These are phyloP conservation scores for Thymelicus acteon DNA, from an alignment of 2,888 invertebrate species.

Conservation along the genomic window DNA sequence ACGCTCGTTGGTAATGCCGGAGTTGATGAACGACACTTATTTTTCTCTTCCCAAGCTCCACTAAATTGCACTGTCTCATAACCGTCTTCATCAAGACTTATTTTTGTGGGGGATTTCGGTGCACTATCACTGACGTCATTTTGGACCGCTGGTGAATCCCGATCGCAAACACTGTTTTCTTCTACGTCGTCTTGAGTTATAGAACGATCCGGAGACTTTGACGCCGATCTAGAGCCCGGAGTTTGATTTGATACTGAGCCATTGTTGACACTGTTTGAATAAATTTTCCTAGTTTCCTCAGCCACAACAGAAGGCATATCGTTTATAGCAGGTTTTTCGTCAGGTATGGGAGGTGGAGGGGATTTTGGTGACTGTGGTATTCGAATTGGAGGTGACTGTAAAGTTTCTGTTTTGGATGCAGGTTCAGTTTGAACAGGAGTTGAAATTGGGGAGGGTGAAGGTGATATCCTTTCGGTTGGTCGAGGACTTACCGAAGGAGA, in stretches of 20 bases:
- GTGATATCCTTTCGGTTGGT: constrained; percentile 58
- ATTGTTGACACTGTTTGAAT: constrained; percentile 40
- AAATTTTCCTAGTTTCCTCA: constrained; percentile 41
- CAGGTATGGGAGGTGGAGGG: constrained; percentile 62
- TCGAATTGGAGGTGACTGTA: constrained; percentile 48
- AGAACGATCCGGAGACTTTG: constrained; percentile 56
- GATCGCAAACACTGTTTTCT: constrained; percentile 50
- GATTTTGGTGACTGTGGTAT: constrained; percentile 57
- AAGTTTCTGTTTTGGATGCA: constrained; percentile 42
- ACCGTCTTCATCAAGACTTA: constrained; percentile 56
- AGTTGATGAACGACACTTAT: constrained; percentile 71
- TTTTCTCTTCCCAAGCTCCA: constrained; percentile 70
- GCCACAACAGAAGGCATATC: constrained; percentile 35
- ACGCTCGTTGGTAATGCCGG: constrained; percentile 66
- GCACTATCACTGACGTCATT: constrained; percentile 61
- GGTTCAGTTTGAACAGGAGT: constrained; percentile 51
- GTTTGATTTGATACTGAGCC: constrained; percentile 37
- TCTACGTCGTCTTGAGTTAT: constrained; percentile 54
- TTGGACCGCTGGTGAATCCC: constrained; percentile 50
- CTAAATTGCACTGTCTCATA: constrained; percentile 69
- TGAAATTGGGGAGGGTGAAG: constrained; percentile 51
- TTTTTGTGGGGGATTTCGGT: constrained; percentile 54
- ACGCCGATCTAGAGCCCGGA: constrained; percentile 42
- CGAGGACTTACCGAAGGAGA: constrained; percentile 46
- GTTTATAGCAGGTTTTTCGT: constrained; percentile 40